phyloP scores from a whole-genome alignment of 2,113 vertebrate species.

The Gorsachius goisagi region DNA sequence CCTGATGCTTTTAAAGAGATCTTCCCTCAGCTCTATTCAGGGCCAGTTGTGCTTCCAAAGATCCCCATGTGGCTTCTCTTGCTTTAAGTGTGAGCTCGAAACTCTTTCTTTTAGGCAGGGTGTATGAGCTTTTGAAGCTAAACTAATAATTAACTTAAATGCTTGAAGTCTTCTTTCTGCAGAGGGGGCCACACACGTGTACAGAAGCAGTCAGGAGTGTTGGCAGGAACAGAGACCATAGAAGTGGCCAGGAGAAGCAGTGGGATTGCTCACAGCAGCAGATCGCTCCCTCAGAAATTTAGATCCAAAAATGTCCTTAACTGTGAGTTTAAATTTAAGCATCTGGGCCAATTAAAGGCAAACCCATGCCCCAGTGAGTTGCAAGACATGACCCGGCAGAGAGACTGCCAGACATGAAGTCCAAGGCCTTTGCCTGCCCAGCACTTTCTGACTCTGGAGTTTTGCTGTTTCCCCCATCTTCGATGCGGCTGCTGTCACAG shows the following conservation, averaged over 20 bases:
- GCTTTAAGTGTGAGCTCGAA: neutral
- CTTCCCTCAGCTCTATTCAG: neutral
- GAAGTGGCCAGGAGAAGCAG: neutral
- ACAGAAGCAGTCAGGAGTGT: neutral
- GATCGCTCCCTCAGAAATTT: neutral
- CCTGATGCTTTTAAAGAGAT: neutral
- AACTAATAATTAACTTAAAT: neutral
- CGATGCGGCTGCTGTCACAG: accelerated
- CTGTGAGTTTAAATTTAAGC: neutral
- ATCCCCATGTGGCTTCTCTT: neutral
- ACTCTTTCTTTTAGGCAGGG: neutral
- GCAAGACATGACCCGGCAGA: neutral
- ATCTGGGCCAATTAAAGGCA: neutral
- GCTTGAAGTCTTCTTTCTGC: neutral
- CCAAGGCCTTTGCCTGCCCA: neutral
- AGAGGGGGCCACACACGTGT: neutral
- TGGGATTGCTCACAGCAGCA: neutral
- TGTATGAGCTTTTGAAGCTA: neutral
- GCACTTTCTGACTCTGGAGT: neutral
- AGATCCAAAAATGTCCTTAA: neutral
- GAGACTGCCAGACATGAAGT: neutral
- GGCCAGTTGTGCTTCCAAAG: neutral
- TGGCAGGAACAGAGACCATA: neutral
- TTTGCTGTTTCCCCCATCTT: neutral
- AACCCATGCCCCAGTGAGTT: neutral